Percentiles rank a stretch among this genome's conserved stretches.
phyloP scores from a whole-genome alignment of 1,140 invertebrate genomes.

The Hestina assimilis region DNA sequence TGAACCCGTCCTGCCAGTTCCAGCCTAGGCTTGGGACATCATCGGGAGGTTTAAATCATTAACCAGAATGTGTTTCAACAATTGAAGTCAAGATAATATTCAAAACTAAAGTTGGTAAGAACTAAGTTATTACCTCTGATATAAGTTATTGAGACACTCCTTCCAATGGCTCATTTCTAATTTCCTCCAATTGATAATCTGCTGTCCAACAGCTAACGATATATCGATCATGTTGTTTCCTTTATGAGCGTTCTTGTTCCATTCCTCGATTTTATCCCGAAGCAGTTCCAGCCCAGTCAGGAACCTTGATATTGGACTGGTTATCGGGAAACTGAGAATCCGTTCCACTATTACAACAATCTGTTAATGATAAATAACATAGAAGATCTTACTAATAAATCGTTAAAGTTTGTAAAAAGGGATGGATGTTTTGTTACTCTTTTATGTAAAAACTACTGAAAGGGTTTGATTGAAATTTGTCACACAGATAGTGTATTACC shows the following conservation, averaged over 20 bases:
- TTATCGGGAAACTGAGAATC: slow-evolving; percentile 88
- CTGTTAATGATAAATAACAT: slow-evolving; percentile 52
- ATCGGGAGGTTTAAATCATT: too few species aligned
- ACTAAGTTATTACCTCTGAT: slow-evolving; percentile 74
- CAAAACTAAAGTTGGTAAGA: too few species aligned
- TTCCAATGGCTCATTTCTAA: slow-evolving; percentile 94
- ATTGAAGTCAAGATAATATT: too few species aligned
- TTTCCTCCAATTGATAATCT: slow-evolving; percentile 95
- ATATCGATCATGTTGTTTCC: slow-evolving; percentile 89
- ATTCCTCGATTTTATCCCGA: slow-evolving; percentile 90
- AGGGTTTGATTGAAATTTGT: too few species aligned
- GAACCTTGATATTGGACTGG: slow-evolving; percentile 91
- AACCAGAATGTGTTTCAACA: too few species aligned
- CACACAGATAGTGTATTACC: too few species aligned
- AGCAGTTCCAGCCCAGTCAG: slow-evolving; percentile 94
- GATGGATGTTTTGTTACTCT: too few species aligned
- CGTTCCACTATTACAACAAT: slow-evolving; percentile 85
- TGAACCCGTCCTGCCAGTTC: too few species aligned
- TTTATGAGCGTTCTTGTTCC: slow-evolving; percentile 94
- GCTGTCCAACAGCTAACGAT: slow-evolving; percentile 84
- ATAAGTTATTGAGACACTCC: slow-evolving; percentile 83
- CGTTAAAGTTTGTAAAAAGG: too few species aligned
- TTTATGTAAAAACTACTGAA: too few species aligned
- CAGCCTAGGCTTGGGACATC: too few species aligned
- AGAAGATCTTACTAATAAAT: not conserved